phyloP scores from a whole-genome alignment of 1,140 invertebrate species.

The Cyphomyrmex costatus region DNA sequence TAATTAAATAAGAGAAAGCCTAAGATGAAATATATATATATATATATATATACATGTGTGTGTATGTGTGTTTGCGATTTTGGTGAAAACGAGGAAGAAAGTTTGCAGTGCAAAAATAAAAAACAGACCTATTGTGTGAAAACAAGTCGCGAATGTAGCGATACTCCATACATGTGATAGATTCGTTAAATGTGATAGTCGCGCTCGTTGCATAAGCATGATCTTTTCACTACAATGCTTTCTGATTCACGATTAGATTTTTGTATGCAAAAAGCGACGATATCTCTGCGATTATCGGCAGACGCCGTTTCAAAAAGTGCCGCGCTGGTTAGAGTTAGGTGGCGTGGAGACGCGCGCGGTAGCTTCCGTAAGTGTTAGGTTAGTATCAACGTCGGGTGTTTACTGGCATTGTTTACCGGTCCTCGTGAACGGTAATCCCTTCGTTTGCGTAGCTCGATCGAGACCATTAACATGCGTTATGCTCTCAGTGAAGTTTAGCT shows the following conservation, averaged over 20 bases:
- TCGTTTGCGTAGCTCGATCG: background rate
- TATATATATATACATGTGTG: no score
- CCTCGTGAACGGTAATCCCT: background rate
- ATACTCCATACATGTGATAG: background rate
- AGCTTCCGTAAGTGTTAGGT: conserved; percentile 11
- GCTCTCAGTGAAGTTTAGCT: background rate
- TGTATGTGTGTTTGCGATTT: no score
- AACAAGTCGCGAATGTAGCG: no score
- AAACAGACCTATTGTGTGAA: no score
- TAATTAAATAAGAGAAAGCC: no score
- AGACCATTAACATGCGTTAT: background rate
- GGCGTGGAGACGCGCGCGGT: background rate
- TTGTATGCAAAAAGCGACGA: background rate
- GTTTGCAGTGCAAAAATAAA: no score
- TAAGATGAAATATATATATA: no score
- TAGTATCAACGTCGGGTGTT: conserved; percentile 5
- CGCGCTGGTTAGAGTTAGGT: background rate
- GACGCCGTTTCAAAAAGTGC: background rate
- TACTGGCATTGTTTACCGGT: background rate
- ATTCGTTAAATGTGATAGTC: background rate
- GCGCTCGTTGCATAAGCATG: background rate
- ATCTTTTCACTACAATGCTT: background rate
- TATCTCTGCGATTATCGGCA: background rate
- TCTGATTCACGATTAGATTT: background rate
- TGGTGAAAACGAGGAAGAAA: no score